These are phyloP conservation scores for Ascaphus truei DNA, from an alignment of 2,113 vertebrate genomes.

Conservation along the genomic window DNA sequence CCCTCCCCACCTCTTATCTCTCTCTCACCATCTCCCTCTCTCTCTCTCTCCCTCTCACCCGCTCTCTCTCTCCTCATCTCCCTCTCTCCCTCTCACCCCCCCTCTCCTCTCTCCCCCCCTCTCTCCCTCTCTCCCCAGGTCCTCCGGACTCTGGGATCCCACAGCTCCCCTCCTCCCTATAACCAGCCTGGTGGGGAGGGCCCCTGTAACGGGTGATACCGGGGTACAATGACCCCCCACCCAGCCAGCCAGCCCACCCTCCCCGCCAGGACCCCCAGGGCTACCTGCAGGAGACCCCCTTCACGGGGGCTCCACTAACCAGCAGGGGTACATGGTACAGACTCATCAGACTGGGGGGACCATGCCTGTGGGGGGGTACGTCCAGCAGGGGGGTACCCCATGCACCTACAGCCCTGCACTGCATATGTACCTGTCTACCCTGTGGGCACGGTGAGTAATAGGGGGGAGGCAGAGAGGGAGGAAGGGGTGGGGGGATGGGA, in stretches of 20 bases:
- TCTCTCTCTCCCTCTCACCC: conserved; percentile 1
- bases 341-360: conserved; percentile 68
- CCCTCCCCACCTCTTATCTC: not conserved
- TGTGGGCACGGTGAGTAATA: conserved; percentile 67
- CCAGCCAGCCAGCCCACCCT: conserved; percentile 56
- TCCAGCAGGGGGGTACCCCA: conserved; percentile 64
- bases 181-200: conserved; percentile 50
- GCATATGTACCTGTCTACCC: conserved; percentile 88
- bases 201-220: conserved; percentile 38
- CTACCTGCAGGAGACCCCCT: conserved; percentile 74
- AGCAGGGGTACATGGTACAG: conserved; percentile 81
- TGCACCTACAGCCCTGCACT: conserved; percentile 88
- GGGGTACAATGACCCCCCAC: conserved; percentile 37
- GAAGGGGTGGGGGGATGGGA: not conserved
- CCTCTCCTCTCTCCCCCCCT: not conserved
- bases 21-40: not conserved
- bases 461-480: not conserved
- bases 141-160: conserved; percentile 71
- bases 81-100: not conserved
- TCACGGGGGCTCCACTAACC: conserved; percentile 51
- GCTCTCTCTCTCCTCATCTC: not conserved
- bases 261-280: conserved; percentile 65
- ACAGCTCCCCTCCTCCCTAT: conserved; percentile 80
- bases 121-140: conserved; percentile 53
- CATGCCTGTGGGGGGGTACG: conserved; percentile 77